A percentile compares a stretch with the other conserved stretches of the same genome.
phyloP scores from a whole-genome alignment of 1,140 invertebrate genomes.

The Aphelenchoides besseyi region DNA sequence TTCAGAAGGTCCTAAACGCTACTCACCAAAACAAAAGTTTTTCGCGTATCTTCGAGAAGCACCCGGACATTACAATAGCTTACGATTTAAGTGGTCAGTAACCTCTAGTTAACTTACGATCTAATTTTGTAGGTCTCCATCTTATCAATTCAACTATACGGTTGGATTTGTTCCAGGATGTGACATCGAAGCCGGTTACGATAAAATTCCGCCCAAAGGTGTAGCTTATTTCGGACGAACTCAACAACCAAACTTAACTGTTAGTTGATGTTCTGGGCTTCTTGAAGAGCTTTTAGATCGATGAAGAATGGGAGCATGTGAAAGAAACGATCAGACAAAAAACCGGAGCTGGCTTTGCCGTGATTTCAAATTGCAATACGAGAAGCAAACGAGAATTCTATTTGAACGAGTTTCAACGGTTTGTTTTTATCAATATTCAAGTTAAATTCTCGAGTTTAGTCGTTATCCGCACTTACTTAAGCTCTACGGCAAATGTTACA shows the following conservation, averaged over 20 bases:
- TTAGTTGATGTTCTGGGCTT: neutral
- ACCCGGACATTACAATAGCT: neutral
- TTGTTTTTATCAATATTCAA: neutral
- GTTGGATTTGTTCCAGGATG: conserved; percentile 4
- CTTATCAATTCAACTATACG: neutral
- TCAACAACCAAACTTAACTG: neutral
- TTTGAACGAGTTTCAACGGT: neutral
- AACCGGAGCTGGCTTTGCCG: neutral
- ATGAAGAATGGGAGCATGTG: neutral
- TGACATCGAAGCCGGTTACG: neutral
- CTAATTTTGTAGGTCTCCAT: neutral
- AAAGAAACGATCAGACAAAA: neutral
- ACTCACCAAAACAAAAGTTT: neutral
- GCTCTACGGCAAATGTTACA: neutral
- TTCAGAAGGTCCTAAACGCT: neutral
- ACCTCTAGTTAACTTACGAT: neutral
- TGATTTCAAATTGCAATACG: conserved; percentile 5
- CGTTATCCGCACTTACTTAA: neutral
- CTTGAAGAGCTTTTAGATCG: too few species aligned
- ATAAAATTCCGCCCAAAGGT: neutral
- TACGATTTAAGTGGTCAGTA: neutral
- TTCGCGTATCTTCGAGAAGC: conserved; percentile 9
- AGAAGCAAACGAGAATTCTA: neutral
- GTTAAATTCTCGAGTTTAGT: neutral
- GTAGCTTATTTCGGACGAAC: neutral